Evolutionary conservation across 2,113 vertebrate genomes (phyloP), one percentile per base, ranked within the genome.

Genomic region (Sorex araneus): DNA sequence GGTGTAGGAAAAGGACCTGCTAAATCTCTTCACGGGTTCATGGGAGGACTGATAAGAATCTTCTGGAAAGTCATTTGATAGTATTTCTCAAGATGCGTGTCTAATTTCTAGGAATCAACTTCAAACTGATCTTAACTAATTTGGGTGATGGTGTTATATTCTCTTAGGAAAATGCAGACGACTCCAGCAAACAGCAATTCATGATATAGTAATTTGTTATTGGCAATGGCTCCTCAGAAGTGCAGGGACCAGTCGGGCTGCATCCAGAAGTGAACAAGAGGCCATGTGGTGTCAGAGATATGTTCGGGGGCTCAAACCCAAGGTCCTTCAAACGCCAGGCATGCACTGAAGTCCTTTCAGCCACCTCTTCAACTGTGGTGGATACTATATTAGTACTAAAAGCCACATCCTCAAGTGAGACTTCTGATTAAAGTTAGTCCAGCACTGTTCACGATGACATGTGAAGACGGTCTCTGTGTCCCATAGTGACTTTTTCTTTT

Each of bases 41-140:
- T 18, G 57, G 77, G 40, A 76, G 60, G 30, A 80, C 4, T 27
- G 69, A 76, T 28, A 50, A 43, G 57, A 63, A 70, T 25, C 21
- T 86, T 84, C 84, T 86, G 71, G 67, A 79, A 78, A 79, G 67
- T 80, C 71, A 77, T 32, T 76, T 76, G 67, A 91, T 30, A 21
- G 57, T 21, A 23, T 79, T 86, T 71, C 71, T 92, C 63, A 84
- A 84, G 75, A 66, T 93, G 79, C 28, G 11, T 78, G 10, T 70
- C 36, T 79, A 64, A 66, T 91, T 84, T 84, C 73, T 87, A 75
- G 27, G 76, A 63, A 54, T 34, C 32, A 57, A 47, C 57, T 87
- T 25, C 73, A 84, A 60, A 80, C 25, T 15, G n/a, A 93, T 67
- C 23, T 75, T 57, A 91, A 83, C 40, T 77, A 78, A 83, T 74